Base-by-base conservation (phyloP, 2,888 invertebrate genomes). In the Hyposoter didymator region DNA sequence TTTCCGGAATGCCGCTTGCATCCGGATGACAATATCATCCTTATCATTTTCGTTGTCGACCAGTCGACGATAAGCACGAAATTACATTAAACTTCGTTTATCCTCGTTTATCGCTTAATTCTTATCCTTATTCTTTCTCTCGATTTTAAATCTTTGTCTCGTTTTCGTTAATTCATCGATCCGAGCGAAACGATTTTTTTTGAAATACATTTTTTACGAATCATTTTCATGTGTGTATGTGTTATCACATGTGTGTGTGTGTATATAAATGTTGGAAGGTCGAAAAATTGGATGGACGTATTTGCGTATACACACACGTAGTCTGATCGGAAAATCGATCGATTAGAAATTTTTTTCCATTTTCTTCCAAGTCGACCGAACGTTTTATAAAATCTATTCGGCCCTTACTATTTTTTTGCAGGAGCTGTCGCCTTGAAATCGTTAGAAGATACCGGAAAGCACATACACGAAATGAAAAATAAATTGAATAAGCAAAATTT, bases 361-460 rank as follows among this genome's bases (percentile, higher is more conserved):
- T 59, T 14, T 59, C 5, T 59, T 59, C 47, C n/a, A 22, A 74
- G 47, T 17, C 80, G 78, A 73, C 64, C n/a, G 47, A 67, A 8
- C 22, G 69, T 14, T 7, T 32, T n/a, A 64, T 17, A 70, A 78
- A 69, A 39, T 43, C 28, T 52, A 78, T 90, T 78, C 85, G 92
- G 90, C 90, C 91, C 90, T 89, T 87, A 86, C 88, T 92, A 89
- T 94, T 92, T 94, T 93, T 89, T 94, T 93, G 93, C 94, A 94
- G 94, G 94, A 94, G 93, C 94, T 93, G 93, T 94, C 94, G 90
- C 94, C 94, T 93, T 94, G 93, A 94, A 94, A 93, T 92, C 91
- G 92, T 93, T 93, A 92, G 91, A 91, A 90, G 92, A 92, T 88
- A 86, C 88, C 88, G 89, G 89, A 89, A 90, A 88, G 88, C 88